A percentile compares a stretch with the other conserved stretches of the same genome.
Conservation (phyloP, 2,888 invertebrate genomes). For the Camponotus fellah region DNA sequence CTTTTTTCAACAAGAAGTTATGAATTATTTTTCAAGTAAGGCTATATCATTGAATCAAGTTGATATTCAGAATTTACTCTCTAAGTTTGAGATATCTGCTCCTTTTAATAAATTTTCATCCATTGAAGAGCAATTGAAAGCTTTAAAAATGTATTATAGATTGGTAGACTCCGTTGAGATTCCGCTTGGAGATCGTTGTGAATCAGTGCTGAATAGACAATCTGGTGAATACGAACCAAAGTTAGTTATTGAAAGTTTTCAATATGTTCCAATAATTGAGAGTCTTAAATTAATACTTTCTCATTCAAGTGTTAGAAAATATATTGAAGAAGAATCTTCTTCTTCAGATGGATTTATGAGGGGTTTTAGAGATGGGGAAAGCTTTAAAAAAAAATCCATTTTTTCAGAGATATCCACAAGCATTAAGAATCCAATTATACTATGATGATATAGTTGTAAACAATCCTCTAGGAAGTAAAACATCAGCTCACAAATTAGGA, state of each 20-base stretch:
- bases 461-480: constrained; percentile 16
- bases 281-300: constrained; percentile 18
- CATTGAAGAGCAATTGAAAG: background rate
- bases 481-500: constrained; percentile 21
- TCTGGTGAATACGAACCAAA: constrained; percentile 1
- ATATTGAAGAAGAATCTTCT: constrained; percentile 14
- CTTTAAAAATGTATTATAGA: constrained; percentile 4
- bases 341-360: constrained; percentile 12
- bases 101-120: background rate
- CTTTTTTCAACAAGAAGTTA: background rate
- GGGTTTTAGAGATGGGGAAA: constrained; percentile 1
- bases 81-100: constrained; percentile 4
- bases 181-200: constrained; percentile 11
- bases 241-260: constrained; percentile 14
- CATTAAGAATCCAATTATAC: constrained; percentile 19
- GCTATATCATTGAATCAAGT: background rate
- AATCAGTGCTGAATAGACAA: constrained; percentile 21
- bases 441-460: constrained; percentile 18
- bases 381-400: background rate
- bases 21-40: background rate
- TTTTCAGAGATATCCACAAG: background rate
- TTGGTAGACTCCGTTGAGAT: background rate
- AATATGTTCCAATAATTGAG: constrained; percentile 28
- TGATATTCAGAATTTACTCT: background rate
- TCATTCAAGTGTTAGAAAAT: constrained; percentile 1